Evolutionary conservation across 2,888 invertebrate species (phyloP), one percentile per base, ranked within the genome.

Genomic region (Sarcophaga subvicina): DNA sequence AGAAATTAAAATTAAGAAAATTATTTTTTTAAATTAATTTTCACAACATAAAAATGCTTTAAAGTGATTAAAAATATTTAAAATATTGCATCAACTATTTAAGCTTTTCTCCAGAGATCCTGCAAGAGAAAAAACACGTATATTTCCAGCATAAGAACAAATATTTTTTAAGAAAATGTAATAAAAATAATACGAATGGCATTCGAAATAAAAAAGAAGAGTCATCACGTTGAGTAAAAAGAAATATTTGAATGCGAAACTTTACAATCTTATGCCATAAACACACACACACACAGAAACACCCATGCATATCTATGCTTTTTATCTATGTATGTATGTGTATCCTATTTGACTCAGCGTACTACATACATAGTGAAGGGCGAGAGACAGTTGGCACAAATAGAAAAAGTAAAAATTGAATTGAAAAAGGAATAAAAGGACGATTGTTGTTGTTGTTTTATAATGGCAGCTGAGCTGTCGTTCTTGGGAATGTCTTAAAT

Each of bases 401-500:
- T 3, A 45, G 77, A 85, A 62, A 2, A 62, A 85, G 64, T 72
- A 14, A 84, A 81, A 75, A 81, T 54, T 76, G 81, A 82, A 80
- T 77, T 83, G 69, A 47, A 77, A 86, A 54, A 66, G 20, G 76
- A 76, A 80, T 67, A 82, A 85, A 71, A 85, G 72, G 80, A 85
- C 59, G 67, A 77, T 77, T 67, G 66, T 67, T 64, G 54, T 72
- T 45, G 25, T 25, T 72, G 54, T 54, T 54, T 14, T 17, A 54
- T 54, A 17, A 54, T 54, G 54, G 54, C 54, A 37, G 76, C 54
- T 71, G 66, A 37, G 37, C 37, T 77, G 70, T 45, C 37, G 25
- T 82, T 70, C 49, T 60, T 77, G 76, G 75, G 70, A 63, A 81
- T 69, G 83, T 71, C 82, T 85, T 85, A 79, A 81, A 84, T 83